Evolutionary conservation across 35 echinoderm and acorn worm genomes (phyloP).

Genomic region (Heliocidaris tuberculata): DNA sequence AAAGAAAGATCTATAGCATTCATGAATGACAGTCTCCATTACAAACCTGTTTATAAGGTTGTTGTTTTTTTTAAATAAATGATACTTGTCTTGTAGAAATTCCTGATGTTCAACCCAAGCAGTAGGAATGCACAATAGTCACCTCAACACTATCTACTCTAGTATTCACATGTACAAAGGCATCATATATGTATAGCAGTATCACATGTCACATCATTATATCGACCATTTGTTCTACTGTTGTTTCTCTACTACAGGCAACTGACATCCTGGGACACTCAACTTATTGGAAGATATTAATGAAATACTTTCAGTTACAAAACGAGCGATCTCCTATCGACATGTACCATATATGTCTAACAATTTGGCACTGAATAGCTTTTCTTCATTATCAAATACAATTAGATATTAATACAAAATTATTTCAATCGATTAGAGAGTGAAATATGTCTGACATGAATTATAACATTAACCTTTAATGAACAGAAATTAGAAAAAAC

Average conservation of each 20-base stretch:
- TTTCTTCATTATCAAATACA: background rate
- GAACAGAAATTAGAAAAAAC: too few relatives aligned
- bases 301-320: background rate
- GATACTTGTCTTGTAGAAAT: too few relatives aligned
- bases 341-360: background rate
- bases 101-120: too few relatives aligned
- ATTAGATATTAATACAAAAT: background rate
- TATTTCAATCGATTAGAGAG: background rate
- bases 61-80: too few relatives aligned
- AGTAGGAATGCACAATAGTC: too few relatives aligned
- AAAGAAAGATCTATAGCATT: too few relatives aligned
- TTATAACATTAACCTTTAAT: too few relatives aligned
- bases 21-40: too few relatives aligned
- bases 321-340: background rate
- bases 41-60: too few relatives aligned
- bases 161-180: too few relatives aligned
- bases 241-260: background rate
- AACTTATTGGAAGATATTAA: background rate
- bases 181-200: background rate
- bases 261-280: background rate
- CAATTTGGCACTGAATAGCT: background rate
- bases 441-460: too few relatives aligned
- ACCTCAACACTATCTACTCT: too few relatives aligned
- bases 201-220: background rate
- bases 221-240: background rate